These are phyloP conservation scores for Meteorus sp. DNA, from an alignment of 1,140 invertebrate species.

Conservation along the genomic window DNA sequence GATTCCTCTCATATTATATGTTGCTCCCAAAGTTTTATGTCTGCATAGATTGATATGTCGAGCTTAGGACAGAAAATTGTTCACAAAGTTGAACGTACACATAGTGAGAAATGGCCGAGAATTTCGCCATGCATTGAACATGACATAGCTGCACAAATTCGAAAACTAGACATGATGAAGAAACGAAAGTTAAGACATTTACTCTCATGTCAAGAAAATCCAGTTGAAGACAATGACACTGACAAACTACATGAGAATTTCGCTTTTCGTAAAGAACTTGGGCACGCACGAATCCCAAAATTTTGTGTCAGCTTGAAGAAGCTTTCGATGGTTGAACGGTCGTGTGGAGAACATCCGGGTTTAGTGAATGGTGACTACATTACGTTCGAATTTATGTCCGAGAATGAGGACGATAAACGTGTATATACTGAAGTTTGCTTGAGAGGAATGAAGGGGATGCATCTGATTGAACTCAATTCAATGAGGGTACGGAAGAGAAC, in stretches of 20 bases:
- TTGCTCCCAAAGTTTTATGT: neutral
- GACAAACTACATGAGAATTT: slow-evolving; percentile 32
- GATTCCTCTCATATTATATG: neutral
- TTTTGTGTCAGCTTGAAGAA: neutral
- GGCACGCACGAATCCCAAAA: slow-evolving; percentile 38
- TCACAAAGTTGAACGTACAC: slow-evolving; percentile 7
- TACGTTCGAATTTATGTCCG: slow-evolving; percentile 30
- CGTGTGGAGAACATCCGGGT: slow-evolving; percentile 36
- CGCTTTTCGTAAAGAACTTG: slow-evolving; percentile 40
- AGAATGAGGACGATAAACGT: slow-evolving; percentile 17
- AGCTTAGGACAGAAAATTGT: slow-evolving; percentile 4
- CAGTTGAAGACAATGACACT: slow-evolving; percentile 3
- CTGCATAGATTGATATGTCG: slow-evolving; percentile 15
- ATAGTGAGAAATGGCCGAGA: slow-evolving; percentile 32
- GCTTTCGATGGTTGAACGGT: slow-evolving; percentile 31
- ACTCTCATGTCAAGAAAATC: slow-evolving; percentile 33
- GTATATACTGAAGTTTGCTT: slow-evolving; percentile 42
- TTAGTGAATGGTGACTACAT: slow-evolving; percentile 48
- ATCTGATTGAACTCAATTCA: slow-evolving; percentile 36
- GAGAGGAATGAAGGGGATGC: slow-evolving; percentile 45
- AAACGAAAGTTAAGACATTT: slow-evolving; percentile 27
- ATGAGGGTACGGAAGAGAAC: slow-evolving; percentile 37
- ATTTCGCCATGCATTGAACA: slow-evolving; percentile 35
- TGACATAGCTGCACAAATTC: slow-evolving; percentile 26
- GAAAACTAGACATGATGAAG: slow-evolving; percentile 1